Conservation (phyloP, 2,888 invertebrate genomes). For the Cosmorhoe ocellata region DNA sequence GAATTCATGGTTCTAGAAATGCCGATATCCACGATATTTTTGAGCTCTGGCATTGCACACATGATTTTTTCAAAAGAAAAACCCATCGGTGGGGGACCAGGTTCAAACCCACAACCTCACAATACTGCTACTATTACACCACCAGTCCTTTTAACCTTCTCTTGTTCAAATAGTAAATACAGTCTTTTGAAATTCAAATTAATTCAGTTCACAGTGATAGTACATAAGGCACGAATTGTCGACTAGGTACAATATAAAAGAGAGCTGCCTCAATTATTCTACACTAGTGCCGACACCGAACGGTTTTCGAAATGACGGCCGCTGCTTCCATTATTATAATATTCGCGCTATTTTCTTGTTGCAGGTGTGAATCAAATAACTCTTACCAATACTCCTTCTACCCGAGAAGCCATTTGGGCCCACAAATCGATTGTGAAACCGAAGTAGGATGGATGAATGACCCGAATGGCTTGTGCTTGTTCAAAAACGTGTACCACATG, state of each 20-base stretch:
- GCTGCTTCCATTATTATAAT: conserved; percentile 33
- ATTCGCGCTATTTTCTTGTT: conserved; percentile 36
- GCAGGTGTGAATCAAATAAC: conserved; percentile 31
- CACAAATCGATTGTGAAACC: conserved; percentile 30
- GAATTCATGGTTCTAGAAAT: too few relatives aligned
- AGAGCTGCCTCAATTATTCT: conserved; percentile 31
- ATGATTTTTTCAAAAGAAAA: too few relatives aligned
- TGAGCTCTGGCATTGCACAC: too few relatives aligned
- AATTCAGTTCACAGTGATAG: conserved; percentile 1
- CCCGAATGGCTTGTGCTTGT: conserved; percentile 77
- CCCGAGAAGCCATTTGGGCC: conserved; percentile 62
- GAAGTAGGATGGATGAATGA: conserved; percentile 79
- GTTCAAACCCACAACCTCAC: too few relatives aligned
- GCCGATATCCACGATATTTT: too few relatives aligned
- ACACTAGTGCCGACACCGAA: conserved; percentile 16
- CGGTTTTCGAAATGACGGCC: conserved; percentile 30
- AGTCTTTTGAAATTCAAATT: conserved; percentile 6
- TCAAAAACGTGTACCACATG: conserved; percentile 65
- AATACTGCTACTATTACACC: too few relatives aligned
- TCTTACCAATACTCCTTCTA: conserved; percentile 48
- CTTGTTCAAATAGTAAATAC: too few relatives aligned
- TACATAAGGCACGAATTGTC: conserved; percentile 13
- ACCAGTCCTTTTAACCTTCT: too few relatives aligned
- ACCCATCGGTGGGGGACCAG: too few relatives aligned
- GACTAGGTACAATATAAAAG: conserved; percentile 28